Conservation (phyloP, 2,888 invertebrate genomes). For the Acanthacorydalis orientalis region DNA sequence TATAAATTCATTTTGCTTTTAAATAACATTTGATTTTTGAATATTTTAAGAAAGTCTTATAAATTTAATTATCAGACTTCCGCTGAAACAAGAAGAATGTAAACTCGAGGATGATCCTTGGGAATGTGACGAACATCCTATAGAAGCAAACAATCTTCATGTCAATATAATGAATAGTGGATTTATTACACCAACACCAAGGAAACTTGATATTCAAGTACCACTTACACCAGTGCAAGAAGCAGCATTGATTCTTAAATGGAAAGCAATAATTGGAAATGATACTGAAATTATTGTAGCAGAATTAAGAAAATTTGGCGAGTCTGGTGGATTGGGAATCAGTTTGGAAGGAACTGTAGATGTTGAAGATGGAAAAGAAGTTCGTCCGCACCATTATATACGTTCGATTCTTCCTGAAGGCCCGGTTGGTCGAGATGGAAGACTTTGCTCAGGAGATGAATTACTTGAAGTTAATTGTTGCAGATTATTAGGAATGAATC, state of each 20-base stretch:
- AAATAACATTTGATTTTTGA: neutral
- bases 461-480: conserved; percentile 86
- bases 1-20: neutral
- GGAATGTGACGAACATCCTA: conserved; percentile 15
- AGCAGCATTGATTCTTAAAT: conserved; percentile 63
- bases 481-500: conserved; percentile 76
- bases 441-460: conserved; percentile 87
- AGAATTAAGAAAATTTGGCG: conserved; percentile 67
- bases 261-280: conserved; percentile 64
- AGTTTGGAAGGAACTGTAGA: conserved; percentile 97
- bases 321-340: conserved; percentile 90
- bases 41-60: neutral
- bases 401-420: conserved; percentile 94
- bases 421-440: conserved; percentile 84
- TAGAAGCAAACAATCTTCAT: conserved; percentile 21
- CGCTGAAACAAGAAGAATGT: neutral
- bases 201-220: conserved; percentile 12
- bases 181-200: neutral
- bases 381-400: conserved; percentile 96
- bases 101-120: conserved; percentile 3
- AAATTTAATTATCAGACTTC: neutral
- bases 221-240: conserved; percentile 51
- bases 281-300: conserved; percentile 66
- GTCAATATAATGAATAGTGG: neutral
- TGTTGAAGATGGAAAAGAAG: conserved; percentile 90